Evolutionary conservation across 2,797 vertebrate genomes (phyloP).

Genomic region (Amphiprion clarkii): DNA sequence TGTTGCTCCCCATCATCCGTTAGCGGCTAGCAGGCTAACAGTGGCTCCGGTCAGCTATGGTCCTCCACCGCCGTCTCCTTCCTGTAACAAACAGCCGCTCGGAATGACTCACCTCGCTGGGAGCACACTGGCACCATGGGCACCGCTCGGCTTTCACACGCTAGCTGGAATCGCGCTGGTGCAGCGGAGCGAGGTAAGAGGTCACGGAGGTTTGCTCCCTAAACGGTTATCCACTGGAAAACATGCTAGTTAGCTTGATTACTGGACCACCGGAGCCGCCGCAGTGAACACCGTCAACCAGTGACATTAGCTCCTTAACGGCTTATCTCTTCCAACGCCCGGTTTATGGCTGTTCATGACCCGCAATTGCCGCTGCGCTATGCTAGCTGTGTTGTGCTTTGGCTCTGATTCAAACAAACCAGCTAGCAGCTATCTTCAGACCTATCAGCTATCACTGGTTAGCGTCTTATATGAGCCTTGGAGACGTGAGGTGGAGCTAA

Average conservation of each 20-base stretch:
- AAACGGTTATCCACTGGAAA: conserved; percentile 25
- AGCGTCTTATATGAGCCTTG: conserved; percentile 5
- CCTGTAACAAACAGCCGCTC: not conserved
- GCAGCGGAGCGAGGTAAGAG: conserved; percentile 67
- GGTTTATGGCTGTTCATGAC: not conserved
- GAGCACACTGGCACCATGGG: conserved; percentile 42
- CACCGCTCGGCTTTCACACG: conserved; percentile 28
- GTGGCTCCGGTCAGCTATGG: conserved; percentile 63
- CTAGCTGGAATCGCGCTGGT: conserved; percentile 19
- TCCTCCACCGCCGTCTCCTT: conserved; percentile 6
- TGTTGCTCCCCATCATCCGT: conserved; percentile 41
- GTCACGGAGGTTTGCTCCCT: conserved; percentile 16
- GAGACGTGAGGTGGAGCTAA: conserved; percentile 16
- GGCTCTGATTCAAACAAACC: conserved; percentile 20
- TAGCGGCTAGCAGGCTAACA: conserved; percentile 67
- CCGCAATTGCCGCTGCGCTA: not conserved
- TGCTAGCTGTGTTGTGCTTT: conserved; percentile 7
- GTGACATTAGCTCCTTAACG: conserved; percentile 21
- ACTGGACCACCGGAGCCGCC: conserved; percentile 44
- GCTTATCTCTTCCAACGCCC: conserved; percentile 6
- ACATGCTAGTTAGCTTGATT: conserved; percentile 73
- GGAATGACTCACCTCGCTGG: conserved; percentile 28
- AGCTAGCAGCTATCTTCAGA: conserved; percentile 8
- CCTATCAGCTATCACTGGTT: conserved; percentile 7
- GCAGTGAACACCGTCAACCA: conserved; percentile 26